A percentile compares a stretch with the other conserved stretches of the same genome.
phyloP scores from a whole-genome alignment of 2,888 invertebrate species.

The Acleris emargana region DNA sequence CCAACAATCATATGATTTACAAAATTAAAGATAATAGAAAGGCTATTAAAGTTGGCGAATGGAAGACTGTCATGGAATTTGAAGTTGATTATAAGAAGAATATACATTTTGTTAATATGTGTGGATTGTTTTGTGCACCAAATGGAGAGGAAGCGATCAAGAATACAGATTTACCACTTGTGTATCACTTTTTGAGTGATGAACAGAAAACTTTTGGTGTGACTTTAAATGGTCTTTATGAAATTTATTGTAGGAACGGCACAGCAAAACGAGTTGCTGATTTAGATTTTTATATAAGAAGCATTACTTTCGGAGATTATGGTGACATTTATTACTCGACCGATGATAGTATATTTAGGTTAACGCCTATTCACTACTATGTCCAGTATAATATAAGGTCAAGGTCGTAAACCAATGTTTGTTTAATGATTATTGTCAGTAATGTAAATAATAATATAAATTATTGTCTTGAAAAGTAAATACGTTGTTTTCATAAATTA shows the following conservation, averaged over 20 bases:
- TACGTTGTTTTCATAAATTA: too few relatives aligned
- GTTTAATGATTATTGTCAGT: too few relatives aligned
- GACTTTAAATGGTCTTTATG: conserved; percentile 58
- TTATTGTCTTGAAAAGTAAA: too few relatives aligned
- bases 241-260: conserved; percentile 67
- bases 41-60: conserved; percentile 55
- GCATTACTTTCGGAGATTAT: conserved; percentile 72
- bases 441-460: too few relatives aligned
- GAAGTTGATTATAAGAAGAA: conserved; percentile 67
- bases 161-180: conserved; percentile 60
- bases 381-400: conserved; percentile 62
- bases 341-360: conserved; percentile 62
- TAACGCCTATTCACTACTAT: conserved; percentile 68
- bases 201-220: conserved; percentile 62
- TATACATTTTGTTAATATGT: conserved; percentile 69
- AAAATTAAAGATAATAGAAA: conserved; percentile 58
- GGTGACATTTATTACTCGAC: conserved; percentile 71
- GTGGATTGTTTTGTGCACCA: conserved; percentile 67
- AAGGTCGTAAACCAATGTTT: conserved; percentile 11
- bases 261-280: conserved; percentile 61
- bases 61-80: conserved; percentile 68
- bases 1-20: conserved; percentile 70
- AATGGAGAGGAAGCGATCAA: conserved; percentile 59
- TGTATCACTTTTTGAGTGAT: conserved; percentile 64
- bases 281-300: conserved; percentile 60